Evolutionary conservation across 1,140 invertebrate genomes (phyloP).

Genomic region (Dendroctonus valens): DNA sequence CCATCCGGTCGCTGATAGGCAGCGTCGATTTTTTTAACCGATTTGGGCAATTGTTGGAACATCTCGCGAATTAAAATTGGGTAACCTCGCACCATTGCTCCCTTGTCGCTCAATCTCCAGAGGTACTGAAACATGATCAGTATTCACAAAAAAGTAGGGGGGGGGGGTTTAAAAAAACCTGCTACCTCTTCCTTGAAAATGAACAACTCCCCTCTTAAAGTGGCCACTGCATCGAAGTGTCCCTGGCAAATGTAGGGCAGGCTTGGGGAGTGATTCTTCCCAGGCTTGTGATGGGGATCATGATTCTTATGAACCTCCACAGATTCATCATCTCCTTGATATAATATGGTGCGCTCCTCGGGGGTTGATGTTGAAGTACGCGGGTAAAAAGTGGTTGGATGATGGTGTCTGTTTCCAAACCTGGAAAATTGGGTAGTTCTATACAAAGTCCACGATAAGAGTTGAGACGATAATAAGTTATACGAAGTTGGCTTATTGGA

Average conservation of each 20-base stretch:
- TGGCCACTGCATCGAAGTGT: conserved; percentile 67
- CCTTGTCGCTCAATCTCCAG: conserved; percentile 59
- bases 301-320: conserved; percentile 52
- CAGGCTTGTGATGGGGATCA: conserved; percentile 42
- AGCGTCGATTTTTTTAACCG: conserved; percentile 66
- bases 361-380: no score
- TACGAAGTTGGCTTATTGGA: no score
- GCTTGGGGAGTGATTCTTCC: conserved; percentile 40
- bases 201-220: conserved; percentile 66
- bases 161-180: not conserved
- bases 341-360: conserved; percentile 32
- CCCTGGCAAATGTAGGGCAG: conserved; percentile 62
- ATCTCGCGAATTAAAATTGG: conserved; percentile 59
- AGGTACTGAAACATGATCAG: conserved; percentile 53
- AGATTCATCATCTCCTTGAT: conserved; percentile 53
- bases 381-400: no score
- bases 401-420: no score
- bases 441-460: no score
- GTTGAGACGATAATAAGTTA: no score
- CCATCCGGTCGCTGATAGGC: conserved; percentile 71
- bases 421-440: no score
- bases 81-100: conserved; percentile 59
- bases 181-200: conserved; percentile 71
- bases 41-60: conserved; percentile 60
- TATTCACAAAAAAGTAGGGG: not conserved